A percentile compares a stretch with the other conserved stretches of the same genome.
phyloP scores from a whole-genome alignment of 1,140 invertebrate species.

The Drosophila baimaii region DNA sequence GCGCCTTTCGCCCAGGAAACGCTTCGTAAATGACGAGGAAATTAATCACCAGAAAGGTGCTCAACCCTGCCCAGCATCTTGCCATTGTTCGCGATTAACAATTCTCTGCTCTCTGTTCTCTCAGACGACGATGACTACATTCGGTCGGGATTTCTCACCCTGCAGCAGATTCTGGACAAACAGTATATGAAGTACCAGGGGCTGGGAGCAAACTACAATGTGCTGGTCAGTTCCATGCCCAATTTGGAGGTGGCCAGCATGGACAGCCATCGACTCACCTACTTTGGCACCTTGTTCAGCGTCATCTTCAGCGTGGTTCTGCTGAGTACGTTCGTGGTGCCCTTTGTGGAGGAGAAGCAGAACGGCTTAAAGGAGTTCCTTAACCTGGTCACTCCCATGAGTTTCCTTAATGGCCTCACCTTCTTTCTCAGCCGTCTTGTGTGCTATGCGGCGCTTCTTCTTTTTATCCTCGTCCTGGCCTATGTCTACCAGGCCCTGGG shows the following conservation, averaged over 20 bases:
- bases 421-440: slow-evolving; percentile 75
- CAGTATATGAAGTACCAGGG: slow-evolving; percentile 61
- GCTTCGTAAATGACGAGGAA: slow-evolving; percentile 74
- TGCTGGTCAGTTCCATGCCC: slow-evolving; percentile 68
- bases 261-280: slow-evolving; percentile 59
- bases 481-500: slow-evolving; percentile 51
- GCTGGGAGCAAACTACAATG: slow-evolving; percentile 39
- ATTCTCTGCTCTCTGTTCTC: slow-evolving; percentile 9
- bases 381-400: slow-evolving; percentile 76
- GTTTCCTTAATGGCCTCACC: slow-evolving; percentile 77
- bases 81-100: slow-evolving; percentile 6
- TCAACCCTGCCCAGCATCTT: background rate
- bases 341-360: slow-evolving; percentile 82
- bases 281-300: slow-evolving; percentile 65
- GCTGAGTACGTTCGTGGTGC: slow-evolving; percentile 73
- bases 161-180: slow-evolving; percentile 68
- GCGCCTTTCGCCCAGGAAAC: slow-evolving; percentile 66
- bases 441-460: slow-evolving; percentile 51
- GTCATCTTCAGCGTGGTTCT: slow-evolving; percentile 68
- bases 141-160: slow-evolving; percentile 62
- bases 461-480: slow-evolving; percentile 45
- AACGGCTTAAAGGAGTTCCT: slow-evolving; percentile 80
- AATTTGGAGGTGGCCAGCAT: slow-evolving; percentile 49
- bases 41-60: slow-evolving; percentile 66
- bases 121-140: slow-evolving; percentile 78